Conservation (phyloP, 1,140 invertebrate species). For the Zaprionus inermis region DNA sequence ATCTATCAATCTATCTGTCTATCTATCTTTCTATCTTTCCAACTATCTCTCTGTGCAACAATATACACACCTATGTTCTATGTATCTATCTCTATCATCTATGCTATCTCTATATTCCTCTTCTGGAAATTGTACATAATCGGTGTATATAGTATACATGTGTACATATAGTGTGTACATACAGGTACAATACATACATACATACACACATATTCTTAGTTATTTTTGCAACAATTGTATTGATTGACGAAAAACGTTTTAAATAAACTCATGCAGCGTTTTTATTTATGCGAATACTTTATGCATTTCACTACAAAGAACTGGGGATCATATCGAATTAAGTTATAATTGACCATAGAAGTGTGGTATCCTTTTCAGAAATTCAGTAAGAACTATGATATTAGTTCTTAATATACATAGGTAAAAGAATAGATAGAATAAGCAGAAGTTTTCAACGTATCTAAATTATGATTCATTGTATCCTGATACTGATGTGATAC, state of each 20-base stretch:
- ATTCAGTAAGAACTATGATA: not conserved
- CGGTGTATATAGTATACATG: constrained; percentile 47
- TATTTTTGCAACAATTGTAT: constrained; percentile 80
- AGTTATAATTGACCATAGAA: too few relatives aligned
- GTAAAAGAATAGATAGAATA: too few relatives aligned
- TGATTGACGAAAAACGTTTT: constrained; percentile 78
- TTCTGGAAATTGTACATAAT: constrained; percentile 59
- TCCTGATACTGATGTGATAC: too few relatives aligned
- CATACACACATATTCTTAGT: constrained; percentile 50
- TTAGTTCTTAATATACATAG: not conserved
- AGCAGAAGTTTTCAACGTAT: not conserved
- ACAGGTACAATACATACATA: constrained; percentile 22
- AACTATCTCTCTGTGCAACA: constrained; percentile 50
- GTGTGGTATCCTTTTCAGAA: too few relatives aligned
- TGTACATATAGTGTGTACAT: constrained; percentile 7
- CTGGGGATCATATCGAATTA: too few relatives aligned
- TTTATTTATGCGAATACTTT: constrained; percentile 69
- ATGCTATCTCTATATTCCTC: constrained; percentile 26
- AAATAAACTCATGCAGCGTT: constrained; percentile 67
- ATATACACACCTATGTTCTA: constrained; percentile 38
- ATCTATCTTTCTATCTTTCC: constrained; percentile 25
- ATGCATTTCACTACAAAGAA: not conserved
- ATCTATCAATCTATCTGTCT: constrained; percentile 28
- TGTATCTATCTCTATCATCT: constrained; percentile 39
- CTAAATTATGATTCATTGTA: too few relatives aligned